Evolutionary conservation across 2,888 invertebrate species (phyloP), one percentile per base, ranked within the genome.

Genomic region (Luperina testacea): DNA sequence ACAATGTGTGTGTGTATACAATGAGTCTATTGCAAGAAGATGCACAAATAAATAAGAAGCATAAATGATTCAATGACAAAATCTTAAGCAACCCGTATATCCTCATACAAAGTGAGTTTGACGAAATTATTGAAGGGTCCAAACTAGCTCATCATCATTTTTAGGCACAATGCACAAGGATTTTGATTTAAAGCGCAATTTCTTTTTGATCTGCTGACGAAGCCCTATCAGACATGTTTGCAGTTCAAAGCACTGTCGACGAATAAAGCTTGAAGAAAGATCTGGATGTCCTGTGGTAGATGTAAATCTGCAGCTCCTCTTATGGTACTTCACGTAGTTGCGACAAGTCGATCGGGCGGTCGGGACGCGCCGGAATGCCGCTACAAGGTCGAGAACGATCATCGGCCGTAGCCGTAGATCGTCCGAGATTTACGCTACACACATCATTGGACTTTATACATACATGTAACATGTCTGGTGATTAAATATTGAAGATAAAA

Each of bases 341-440:
- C 64, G 84, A 78, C 80, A 45, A 86, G 80, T 86, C 75, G 70
- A 75, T 75, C 76, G 80, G 74, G 45, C 73, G 59, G 78, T 70
- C 81, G 70, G 83, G 87, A 88, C 81, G 81, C 85, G 78, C 72
- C 87, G 93, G 95, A 95, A 96, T 95, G 95, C 94, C 87, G 90
- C 86, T 89, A 92, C 96, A 95, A 96, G 96, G 95, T 95, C 96
- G 95, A 87, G 93, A 90, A 92, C 95, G 95, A 95, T 94, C 95
- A 94, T 94, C 94, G 95, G 91, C 95, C 95, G 91, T 90, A 88
- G 91, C 95, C 95, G 91, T 90, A 88, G 90, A 91, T 90, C 90
- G 85, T 89, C 90, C 81, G 91, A 92, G 93, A 94, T 94, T 94
- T 89, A 86, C 88, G 87, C 83, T 82, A 83, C 87, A 81, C 65